These are phyloP conservation scores for Cryptocephalus moraei DNA, from an alignment of 2,888 invertebrate genomes.

Conservation along the genomic window DNA sequence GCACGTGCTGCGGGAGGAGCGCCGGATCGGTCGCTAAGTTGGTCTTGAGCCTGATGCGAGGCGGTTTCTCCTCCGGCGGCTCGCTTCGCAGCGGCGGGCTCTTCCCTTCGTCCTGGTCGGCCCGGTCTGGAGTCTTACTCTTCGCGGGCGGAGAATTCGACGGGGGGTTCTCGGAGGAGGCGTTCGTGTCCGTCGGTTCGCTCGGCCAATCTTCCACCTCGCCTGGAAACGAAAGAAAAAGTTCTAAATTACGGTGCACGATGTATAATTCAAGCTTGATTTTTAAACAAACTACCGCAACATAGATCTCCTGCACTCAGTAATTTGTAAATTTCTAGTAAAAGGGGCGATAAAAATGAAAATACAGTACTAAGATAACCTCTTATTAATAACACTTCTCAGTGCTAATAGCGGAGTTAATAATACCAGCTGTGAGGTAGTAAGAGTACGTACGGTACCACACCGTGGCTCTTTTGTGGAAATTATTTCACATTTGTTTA, in stretches of 20 bases:
- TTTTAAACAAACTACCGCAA: too few relatives aligned
- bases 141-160: constrained; percentile 19
- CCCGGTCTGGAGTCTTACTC: constrained; percentile 44
- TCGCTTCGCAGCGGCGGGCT: constrained; percentile 27
- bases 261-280: too few relatives aligned
- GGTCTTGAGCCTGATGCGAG: constrained; percentile 66
- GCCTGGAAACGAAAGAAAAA: constrained; percentile 42
- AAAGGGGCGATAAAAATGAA: too few relatives aligned
- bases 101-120: constrained; percentile 17
- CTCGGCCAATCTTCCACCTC: constrained; percentile 55
- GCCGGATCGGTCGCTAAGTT: constrained; percentile 77
- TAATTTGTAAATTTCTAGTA: too few relatives aligned
- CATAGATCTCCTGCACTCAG: too few relatives aligned
- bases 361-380: too few relatives aligned
- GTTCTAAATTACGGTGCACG: constrained; percentile 2
- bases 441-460: too few relatives aligned
- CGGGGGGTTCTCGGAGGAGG: constrained; percentile 12
- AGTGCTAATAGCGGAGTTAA: too few relatives aligned
- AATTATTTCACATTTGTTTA: too few relatives aligned
- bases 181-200: constrained; percentile 43
- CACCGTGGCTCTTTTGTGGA: too few relatives aligned
- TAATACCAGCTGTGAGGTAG: too few relatives aligned
- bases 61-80: constrained; percentile 32
- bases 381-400: too few relatives aligned
- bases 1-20: constrained; percentile 49